Evolutionary conservation across 2,797 vertebrate genomes (phyloP).

Genomic region (Orestias chungarensis): DNA sequence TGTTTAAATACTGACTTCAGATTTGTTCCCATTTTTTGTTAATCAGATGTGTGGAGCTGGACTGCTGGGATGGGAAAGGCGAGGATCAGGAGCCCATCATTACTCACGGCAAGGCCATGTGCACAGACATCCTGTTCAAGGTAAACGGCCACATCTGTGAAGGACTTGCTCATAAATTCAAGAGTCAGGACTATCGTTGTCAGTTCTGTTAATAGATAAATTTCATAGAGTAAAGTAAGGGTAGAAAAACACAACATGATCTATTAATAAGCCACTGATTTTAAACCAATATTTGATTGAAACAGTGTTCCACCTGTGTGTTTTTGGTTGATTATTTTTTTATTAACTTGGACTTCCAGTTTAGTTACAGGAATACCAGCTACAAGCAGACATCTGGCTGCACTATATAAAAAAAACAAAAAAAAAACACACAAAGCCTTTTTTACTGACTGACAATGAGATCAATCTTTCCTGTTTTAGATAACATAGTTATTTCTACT

Average conservation of each 20-base stretch:
- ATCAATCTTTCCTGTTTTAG: no score
- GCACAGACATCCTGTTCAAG: slow-evolving; percentile 98
- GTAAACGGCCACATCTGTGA: slow-evolving; percentile 65
- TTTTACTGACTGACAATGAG: no score
- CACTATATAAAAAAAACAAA: no score
- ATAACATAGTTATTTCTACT: no score
- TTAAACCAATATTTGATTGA: background rate
- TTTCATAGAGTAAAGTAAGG: no score
- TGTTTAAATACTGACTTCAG: background rate
- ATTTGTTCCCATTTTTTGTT: background rate
- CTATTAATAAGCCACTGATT: background rate
- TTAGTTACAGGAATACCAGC: no score
- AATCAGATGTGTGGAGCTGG: slow-evolving; percentile 93
- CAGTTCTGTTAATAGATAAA: background rate
- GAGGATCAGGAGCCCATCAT: slow-evolving; percentile 99
- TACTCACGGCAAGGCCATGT: slow-evolving; percentile 99
- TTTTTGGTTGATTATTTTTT: no score
- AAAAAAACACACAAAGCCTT: no score
- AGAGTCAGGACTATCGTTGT: background rate
- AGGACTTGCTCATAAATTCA: background rate
- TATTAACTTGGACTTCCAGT: no score
- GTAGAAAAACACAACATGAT: no score
- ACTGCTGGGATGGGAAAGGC: slow-evolving; percentile 99
- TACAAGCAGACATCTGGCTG: no score
- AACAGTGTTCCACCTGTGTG: no score